These are phyloP conservation scores for Mola mola DNA, from an alignment of 2,113 vertebrate genomes.

Conservation along the genomic window DNA sequence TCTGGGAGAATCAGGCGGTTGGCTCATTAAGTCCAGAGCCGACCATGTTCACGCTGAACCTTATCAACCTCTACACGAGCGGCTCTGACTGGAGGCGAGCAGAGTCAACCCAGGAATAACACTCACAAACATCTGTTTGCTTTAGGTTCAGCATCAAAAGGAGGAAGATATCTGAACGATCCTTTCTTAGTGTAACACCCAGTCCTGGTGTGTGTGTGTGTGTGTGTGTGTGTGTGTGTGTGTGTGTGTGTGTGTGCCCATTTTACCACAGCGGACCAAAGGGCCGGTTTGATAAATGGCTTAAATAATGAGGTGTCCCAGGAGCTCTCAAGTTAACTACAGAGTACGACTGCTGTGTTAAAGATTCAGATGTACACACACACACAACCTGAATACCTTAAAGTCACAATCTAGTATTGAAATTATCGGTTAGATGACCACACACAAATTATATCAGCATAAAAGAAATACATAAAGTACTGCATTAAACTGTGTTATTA, in stretches of 20 bases:
- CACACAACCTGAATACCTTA: slow-evolving; percentile 7
- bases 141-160: slow-evolving; percentile 16
- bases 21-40: slow-evolving; percentile 64
- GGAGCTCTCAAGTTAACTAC: slow-evolving; percentile 73
- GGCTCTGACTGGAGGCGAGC: slow-evolving; percentile 31
- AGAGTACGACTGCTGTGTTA: slow-evolving; percentile 54
- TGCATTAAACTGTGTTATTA: too few species aligned
- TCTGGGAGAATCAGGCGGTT: slow-evolving; percentile 30
- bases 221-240: slow-evolving; percentile 1
- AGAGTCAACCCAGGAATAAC: slow-evolving; percentile 3
- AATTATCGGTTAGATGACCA: slow-evolving; percentile 33
- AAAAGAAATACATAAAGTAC: slow-evolving; percentile 18
- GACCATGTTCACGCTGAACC: slow-evolving; percentile 69
- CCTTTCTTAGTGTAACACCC: slow-evolving; percentile 23
- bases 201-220: slow-evolving; percentile 9
- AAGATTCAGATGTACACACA: slow-evolving; percentile 42
- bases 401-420: slow-evolving; percentile 47
- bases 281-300: slow-evolving; percentile 73
- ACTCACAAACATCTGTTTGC: slow-evolving; percentile 24
- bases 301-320: slow-evolving; percentile 76
- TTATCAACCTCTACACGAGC: slow-evolving; percentile 65
- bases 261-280: slow-evolving; percentile 47
- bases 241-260: slow-evolving; percentile 12
- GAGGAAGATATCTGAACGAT: slow-evolving; percentile 19
- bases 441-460: slow-evolving; percentile 18